Base-by-base conservation (phyloP, 2,113 vertebrate species). In the Dolichotis patagonum region DNA sequence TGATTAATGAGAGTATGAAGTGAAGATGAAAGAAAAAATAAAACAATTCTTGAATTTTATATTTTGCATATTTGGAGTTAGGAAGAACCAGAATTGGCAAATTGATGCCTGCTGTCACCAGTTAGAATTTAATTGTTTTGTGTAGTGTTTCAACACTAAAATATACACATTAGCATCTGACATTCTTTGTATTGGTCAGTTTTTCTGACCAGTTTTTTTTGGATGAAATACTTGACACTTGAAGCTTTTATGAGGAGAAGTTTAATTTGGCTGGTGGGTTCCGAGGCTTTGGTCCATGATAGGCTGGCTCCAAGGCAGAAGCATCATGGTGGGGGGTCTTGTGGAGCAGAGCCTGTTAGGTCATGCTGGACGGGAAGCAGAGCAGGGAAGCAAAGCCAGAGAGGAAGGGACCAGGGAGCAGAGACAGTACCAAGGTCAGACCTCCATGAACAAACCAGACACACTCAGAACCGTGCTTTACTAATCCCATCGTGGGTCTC, bases 51-150 rank as follows among this genome's bases (percentile, higher is more conserved):
- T 86, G 58, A 69, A 69, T 71, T 95, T 63, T 96, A 0, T 8
- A 22, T 92, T 94, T 81, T 75, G 19, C 43, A 17, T 81, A 81
- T 62, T 89, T 75, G 81, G 49, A 83, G 46, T 90, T 88, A 54
- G 24, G 13, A 85, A n/a, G n/a, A 85, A 60, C 13, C 24, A 56
- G 85, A 82, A 73, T 65, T 73, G 89, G 71, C 41, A 91, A 95
- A 62, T 71, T 62, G 24, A 85, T 52, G 12, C 46, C 56, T 95
- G 35, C 43, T 85, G 73, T 96, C 54, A 46, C 30, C 54, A 93
- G 80, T 73, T 62, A 90, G 62, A 54, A 54, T 80, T 90, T 69
- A 67, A 67, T 67, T 67, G 26, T 62, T 90, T 75, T 49, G 30
- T 88, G 17, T 26, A 41, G 41, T 60, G 35, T 67, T 88, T 91